Evolutionary conservation across 2,797 vertebrate genomes (phyloP), one percentile per base, ranked within the genome.

Genomic region (Phoeniculus purpureus): DNA sequence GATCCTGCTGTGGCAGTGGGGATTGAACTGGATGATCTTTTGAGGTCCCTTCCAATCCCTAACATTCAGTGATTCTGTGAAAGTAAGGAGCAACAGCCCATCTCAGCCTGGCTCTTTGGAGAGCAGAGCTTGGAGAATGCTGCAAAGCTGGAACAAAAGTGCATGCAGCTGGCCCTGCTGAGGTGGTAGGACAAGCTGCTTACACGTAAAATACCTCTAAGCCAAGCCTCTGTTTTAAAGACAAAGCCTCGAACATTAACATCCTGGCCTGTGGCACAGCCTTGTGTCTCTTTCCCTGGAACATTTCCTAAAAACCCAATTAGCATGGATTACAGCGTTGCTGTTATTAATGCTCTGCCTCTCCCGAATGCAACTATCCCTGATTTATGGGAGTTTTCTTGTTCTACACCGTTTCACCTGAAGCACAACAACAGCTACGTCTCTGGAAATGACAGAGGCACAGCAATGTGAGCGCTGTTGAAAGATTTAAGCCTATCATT

Each of bases 401-500:
- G 21, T 59, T 85, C 90, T 81, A 74, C 59, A 7, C 7, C 5
- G 48, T 68, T 90, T 85, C 67, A 68, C 62, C 61, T 0, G 0
- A 71, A 85, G 86, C 79, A 61, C 45, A 68, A 58, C 45, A 66
- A 85, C 72, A 78, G 29, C 45, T 59, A 0, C 59, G 43, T 37
- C 51, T 80, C 52, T 62, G 27, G 40, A 86, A 89, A 90, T 31
- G 59, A 86, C 20, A n/a, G 47, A 50, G 32, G 32, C n/a, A 81
- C 11, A 19, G 43, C 26, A 56, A 60, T 3, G 7, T 19, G 15
- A 91, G 15, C n/a, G 84, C 47, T 88, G 48, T 10, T 58, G 37
- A 74, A 91, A 92, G 65, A 90, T 82, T 82, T 77, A 89, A 88
- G 51, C 52, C 26, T 88, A 11, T 68, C 8, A 3, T 80, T 88